phyloP scores from a whole-genome alignment of 1,140 invertebrate genomes.

The Parasteatoda tepidariorum region DNA sequence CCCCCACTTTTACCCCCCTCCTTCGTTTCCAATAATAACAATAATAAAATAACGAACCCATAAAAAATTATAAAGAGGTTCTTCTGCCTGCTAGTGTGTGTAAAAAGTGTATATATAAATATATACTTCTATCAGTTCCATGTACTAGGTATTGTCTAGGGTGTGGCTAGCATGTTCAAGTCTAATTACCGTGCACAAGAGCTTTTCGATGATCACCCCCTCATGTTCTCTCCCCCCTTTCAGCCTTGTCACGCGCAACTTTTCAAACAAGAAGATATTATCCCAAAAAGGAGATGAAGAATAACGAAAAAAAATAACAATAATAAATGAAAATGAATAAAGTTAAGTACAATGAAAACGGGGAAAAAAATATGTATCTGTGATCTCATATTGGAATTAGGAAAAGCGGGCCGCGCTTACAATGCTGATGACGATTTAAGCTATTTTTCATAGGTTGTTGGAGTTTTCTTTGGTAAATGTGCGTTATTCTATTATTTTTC shows the following conservation, averaged over 20 bases:
- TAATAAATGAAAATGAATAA: constrained; percentile 54
- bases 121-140: constrained; percentile 46
- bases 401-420: constrained; percentile 6
- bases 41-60: constrained; percentile 51
- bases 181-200: constrained; percentile 59
- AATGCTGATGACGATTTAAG: constrained; percentile 51
- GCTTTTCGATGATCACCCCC: constrained; percentile 53
- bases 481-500: constrained; percentile 15
- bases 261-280: constrained; percentile 56
- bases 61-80: constrained; percentile 29
- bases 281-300: constrained; percentile 18
- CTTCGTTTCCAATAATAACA: constrained; percentile 52
- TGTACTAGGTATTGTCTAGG: constrained; percentile 55
- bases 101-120: constrained; percentile 60
- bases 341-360: neutral
- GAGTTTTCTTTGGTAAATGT: neutral
- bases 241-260: constrained; percentile 45
- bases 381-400: constrained; percentile 12
- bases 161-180: constrained; percentile 55
- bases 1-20: neutral
- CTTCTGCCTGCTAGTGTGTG: neutral
- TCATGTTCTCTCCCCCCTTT: neutral
- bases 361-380: constrained; percentile 4
- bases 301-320: constrained; percentile 50
- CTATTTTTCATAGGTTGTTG: constrained; percentile 45